A percentile compares a stretch with the other conserved stretches of the same genome.
These are phyloP conservation scores for Pardosa pseudoannulata DNA, from an alignment of 2,888 invertebrate genomes.

Conservation along the genomic window DNA sequence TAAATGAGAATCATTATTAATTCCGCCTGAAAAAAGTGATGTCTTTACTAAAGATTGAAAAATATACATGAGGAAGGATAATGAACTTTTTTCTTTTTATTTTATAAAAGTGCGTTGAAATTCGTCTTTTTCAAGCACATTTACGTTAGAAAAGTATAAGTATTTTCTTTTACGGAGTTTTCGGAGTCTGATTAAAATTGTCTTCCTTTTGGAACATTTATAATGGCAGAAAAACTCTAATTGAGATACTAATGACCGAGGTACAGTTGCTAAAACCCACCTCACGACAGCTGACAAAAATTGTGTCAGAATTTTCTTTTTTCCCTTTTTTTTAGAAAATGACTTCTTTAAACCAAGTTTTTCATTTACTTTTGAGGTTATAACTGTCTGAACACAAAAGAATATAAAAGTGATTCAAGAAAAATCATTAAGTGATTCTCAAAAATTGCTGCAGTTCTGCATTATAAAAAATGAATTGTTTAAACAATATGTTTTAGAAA, in stretches of 20 bases:
- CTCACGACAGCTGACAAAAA: slow-evolving; percentile 4
- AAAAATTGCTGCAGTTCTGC: neutral
- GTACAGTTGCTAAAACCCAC: neutral
- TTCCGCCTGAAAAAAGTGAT: too few species aligned
- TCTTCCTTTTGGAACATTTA: neutral
- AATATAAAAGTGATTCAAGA: neutral
- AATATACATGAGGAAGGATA: too few species aligned
- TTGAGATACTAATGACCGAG: neutral
- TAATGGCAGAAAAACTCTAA: neutral
- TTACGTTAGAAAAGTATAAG: neutral
- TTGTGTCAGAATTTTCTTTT: neutral
- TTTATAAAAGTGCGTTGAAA: too few species aligned
- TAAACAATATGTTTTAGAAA: too few species aligned
- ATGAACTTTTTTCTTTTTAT: too few species aligned
- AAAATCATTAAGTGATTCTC: neutral
- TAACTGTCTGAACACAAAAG: slow-evolving; percentile 1
- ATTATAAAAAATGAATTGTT: neutral
- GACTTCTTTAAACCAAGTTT: neutral
- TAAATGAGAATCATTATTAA: too few species aligned
- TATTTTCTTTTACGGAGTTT: neutral
- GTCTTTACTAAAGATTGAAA: too few species aligned
- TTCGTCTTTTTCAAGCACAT: too few species aligned
- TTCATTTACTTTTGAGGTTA: neutral
- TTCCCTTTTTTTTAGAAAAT: neutral
- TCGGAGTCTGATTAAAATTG: neutral